Evolutionary conservation across 2,113 vertebrate genomes (phyloP).

Genomic region (Chlorocebus sabaeus): DNA sequence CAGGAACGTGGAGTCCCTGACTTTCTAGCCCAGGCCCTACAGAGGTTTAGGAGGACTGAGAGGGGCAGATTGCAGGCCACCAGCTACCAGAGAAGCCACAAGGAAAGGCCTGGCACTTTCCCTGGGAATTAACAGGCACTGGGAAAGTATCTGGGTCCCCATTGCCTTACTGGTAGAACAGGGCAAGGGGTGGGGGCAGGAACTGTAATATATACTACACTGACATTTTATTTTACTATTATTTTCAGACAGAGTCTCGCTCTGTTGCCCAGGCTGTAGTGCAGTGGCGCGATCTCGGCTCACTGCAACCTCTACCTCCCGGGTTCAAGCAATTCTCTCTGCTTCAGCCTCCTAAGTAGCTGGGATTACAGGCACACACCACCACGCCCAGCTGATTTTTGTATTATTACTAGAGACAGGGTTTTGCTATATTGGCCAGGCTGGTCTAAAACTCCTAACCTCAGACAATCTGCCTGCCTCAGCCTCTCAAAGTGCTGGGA

Average conservation of each 20-base stretch:
- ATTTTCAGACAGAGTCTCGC: too few species aligned
- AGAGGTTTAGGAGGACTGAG: conserved; percentile 41
- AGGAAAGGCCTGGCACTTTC: neutral
- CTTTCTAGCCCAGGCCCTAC: neutral
- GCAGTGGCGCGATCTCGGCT: neutral
- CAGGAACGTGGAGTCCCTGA: conserved; percentile 33
- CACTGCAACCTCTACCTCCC: neutral
- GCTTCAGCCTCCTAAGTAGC: neutral
- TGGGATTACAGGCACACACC: neutral
- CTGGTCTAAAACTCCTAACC: neutral
- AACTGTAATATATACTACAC: accelerated
- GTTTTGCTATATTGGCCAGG: neutral
- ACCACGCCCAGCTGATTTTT: neutral
- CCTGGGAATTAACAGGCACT: neutral
- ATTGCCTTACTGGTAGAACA: neutral
- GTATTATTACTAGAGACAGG: neutral
- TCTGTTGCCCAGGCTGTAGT: neutral
- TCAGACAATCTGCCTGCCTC: neutral
- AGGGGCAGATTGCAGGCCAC: neutral
- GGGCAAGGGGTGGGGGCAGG: neutral
- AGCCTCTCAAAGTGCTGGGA: neutral
- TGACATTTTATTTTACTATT: neutral
- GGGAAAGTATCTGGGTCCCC: neutral
- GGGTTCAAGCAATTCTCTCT: neutral
- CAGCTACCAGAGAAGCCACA: neutral